Conservation (phyloP, 1,140 invertebrate species). For the Orussus abietinus region DNA sequence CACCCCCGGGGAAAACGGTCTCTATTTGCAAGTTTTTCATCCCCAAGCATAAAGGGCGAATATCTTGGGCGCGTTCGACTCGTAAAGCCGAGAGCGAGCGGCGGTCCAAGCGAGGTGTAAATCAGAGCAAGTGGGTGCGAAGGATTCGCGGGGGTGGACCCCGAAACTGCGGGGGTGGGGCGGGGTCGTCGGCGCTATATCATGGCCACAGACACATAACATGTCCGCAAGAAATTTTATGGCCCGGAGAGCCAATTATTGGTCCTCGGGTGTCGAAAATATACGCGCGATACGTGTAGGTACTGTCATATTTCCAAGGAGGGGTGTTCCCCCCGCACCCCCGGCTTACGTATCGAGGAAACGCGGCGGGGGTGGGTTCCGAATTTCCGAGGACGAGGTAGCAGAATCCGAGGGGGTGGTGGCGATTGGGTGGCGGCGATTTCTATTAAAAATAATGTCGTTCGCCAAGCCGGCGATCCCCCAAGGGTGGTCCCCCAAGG, state of each 20-base stretch:
- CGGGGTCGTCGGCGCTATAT: slow-evolving; percentile 39
- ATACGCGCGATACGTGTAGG: too few species aligned
- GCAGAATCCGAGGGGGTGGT: too few species aligned
- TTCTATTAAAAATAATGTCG: slow-evolving; percentile 25
- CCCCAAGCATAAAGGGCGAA: slow-evolving; percentile 1
- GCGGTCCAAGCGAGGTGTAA: too few species aligned
- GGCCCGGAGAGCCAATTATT: slow-evolving; percentile 38
- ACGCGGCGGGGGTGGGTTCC: too few species aligned
- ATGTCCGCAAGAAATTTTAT: slow-evolving; percentile 34
- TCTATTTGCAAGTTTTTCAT: too few species aligned
- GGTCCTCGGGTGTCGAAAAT: slow-evolving; percentile 25
- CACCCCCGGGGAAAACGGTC: too few species aligned
- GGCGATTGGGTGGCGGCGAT: too few species aligned
- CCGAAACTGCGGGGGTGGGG: slow-evolving; percentile 21
- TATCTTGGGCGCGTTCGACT: slow-evolving; percentile 20
- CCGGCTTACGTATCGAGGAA: too few species aligned
- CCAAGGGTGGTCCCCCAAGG: too few species aligned
- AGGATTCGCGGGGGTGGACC: slow-evolving; percentile 22
- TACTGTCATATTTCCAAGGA: background rate
- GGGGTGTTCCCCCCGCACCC: background rate
- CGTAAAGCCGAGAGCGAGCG: too few species aligned
- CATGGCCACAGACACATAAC: slow-evolving; percentile 32
- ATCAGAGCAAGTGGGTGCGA: slow-evolving; percentile 38
- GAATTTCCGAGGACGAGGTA: too few species aligned
- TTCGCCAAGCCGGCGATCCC: too few species aligned